Evolutionary conservation across 2,888 invertebrate genomes (phyloP).

Genomic region (Halocaridina rubra): DNA sequence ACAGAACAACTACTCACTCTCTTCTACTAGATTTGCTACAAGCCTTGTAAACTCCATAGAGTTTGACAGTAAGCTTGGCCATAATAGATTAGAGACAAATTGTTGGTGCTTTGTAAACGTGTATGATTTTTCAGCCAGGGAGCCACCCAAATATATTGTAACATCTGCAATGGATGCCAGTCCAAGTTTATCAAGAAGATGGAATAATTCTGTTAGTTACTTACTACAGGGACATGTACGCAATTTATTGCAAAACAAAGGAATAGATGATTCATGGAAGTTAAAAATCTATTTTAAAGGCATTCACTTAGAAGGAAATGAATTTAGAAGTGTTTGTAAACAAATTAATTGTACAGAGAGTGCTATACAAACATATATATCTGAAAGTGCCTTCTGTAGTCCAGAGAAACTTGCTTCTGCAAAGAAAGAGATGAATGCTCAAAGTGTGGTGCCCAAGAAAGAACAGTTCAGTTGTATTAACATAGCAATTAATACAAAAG

Average conservation of each 20-base stretch:
- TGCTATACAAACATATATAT: too few relatives aligned
- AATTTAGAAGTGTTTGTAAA: too few relatives aligned
- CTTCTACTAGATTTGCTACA: too few relatives aligned
- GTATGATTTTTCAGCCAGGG: constrained; percentile 17
- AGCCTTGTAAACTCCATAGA: background rate
- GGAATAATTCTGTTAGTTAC: background rate
- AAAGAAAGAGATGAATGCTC: too few relatives aligned
- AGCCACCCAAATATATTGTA: constrained; percentile 36
- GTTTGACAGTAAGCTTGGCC: constrained; percentile 28
- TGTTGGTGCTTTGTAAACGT: constrained; percentile 10
- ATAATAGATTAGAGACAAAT: background rate
- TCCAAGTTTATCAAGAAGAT: background rate
- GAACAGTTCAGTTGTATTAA: background rate
- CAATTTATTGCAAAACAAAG: too few relatives aligned
- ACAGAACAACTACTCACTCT: too few relatives aligned
- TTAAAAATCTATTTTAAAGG: too few relatives aligned
- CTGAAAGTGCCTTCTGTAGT: too few relatives aligned
- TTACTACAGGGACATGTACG: background rate
- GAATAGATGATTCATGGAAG: too few relatives aligned
- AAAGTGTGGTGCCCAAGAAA: background rate
- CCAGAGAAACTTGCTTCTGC: background rate
- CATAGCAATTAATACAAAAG: background rate
- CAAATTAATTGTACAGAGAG: background rate
- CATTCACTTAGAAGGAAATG: too few relatives aligned
- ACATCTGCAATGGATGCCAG: constrained; percentile 5